phyloP scores from a whole-genome alignment of 2,113 vertebrate species.

The Pontoporia blainvillei region DNA sequence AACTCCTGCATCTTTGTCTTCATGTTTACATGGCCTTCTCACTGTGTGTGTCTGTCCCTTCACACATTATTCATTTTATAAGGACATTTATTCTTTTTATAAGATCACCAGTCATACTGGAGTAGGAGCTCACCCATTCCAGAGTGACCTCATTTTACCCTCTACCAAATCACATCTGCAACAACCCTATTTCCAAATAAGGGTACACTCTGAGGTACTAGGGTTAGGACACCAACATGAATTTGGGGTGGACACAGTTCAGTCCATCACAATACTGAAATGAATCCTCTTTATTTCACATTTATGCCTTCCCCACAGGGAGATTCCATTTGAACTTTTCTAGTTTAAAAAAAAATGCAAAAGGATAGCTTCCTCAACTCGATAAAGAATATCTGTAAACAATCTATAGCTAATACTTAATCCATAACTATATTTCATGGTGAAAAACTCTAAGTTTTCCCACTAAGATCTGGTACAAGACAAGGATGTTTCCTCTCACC shows the following conservation, averaged over 20 bases:
- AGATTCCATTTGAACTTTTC: slow-evolving; percentile 58
- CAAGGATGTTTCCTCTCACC: background rate
- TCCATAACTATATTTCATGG: background rate
- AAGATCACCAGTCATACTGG: background rate
- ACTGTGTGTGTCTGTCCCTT: background rate
- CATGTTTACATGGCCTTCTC: background rate
- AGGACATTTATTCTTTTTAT: background rate
- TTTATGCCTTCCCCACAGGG: slow-evolving; percentile 26
- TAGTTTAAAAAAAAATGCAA: slow-evolving; percentile 46
- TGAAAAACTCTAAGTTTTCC: background rate
- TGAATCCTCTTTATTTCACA: slow-evolving; percentile 16
- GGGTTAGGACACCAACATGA: background rate
- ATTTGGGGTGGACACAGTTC: background rate
- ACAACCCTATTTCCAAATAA: background rate
- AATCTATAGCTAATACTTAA: background rate
- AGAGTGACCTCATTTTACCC: background rate
- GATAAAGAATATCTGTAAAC: background rate
- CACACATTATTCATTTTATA: background rate
- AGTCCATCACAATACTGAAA: background rate
- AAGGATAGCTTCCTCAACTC: background rate
- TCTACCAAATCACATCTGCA: background rate
- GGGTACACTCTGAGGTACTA: background rate
- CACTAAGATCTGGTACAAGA: background rate
- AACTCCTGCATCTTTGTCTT: background rate
- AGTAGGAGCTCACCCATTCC: background rate